Percentiles rank a stretch among this genome's conserved stretches.
These are phyloP conservation scores for Euschistus heros DNA, from an alignment of 1,140 invertebrate species.

Conservation along the genomic window DNA sequence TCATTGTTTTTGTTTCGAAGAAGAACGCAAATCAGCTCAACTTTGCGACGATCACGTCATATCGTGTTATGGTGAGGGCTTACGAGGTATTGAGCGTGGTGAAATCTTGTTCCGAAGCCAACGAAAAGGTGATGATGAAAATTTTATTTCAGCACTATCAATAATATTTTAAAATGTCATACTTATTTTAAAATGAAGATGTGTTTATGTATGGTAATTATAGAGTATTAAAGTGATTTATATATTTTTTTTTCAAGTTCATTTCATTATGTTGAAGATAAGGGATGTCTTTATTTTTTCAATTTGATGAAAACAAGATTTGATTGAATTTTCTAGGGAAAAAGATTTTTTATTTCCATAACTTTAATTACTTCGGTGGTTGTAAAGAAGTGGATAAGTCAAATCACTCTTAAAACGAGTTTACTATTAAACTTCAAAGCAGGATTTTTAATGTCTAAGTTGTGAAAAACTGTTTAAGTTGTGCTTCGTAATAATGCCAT, in stretches of 20 bases:
- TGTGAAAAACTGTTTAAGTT: too few relatives aligned
- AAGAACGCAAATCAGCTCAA: background rate
- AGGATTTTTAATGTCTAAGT: too few relatives aligned
- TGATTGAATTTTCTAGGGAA: too few relatives aligned
- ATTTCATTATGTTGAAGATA: background rate
- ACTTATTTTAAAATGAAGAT: background rate
- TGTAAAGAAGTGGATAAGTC: too few relatives aligned
- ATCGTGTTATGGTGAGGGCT: slow-evolving; percentile 13
- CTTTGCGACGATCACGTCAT: background rate
- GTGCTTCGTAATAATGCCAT: too few relatives aligned
- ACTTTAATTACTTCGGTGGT: too few relatives aligned
- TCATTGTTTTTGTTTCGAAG: background rate
- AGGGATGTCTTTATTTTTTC: background rate
- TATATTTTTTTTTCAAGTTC: background rate
- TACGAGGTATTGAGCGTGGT: slow-evolving; percentile 20
- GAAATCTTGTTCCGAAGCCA: slow-evolving; percentile 9
- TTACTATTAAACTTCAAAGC: too few relatives aligned
- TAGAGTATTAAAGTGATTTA: background rate
- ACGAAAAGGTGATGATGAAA: slow-evolving; percentile 3
- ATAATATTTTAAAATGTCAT: background rate
- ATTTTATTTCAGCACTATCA: background rate
- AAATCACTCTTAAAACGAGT: too few relatives aligned
- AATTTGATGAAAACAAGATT: too few relatives aligned
- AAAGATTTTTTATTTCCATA: too few relatives aligned
- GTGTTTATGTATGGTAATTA: background rate